Evolutionary conservation across 2,888 invertebrate species (phyloP), one percentile per base, ranked within the genome.

Genomic region (Nomada goodeniana): DNA sequence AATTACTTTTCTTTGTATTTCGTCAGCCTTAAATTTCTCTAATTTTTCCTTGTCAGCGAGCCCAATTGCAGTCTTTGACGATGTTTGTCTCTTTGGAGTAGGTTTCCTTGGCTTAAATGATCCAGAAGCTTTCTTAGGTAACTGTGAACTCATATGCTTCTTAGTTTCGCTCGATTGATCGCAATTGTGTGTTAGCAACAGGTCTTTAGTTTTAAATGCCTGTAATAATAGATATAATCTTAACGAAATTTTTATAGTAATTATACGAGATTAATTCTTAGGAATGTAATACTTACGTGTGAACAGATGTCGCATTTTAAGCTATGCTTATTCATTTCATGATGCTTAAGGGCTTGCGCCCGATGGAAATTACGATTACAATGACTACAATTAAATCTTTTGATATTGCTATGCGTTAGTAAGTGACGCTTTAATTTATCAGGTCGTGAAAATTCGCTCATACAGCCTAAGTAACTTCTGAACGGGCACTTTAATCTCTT

Each of bases 401-500:
- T 93, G 50, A 93, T 91, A 80, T 94, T 94, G 76, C 95, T 95
- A 90, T 96, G 96, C 53, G 95, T 95, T 79, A 95, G 94, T 36
- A 96, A 92, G 91, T 96, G 96, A 9, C 95, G 94, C 89, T 96
- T 96, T 44, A 96, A 91, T 92, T 95, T 95, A 90, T 95, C 96
- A 84, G 95, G 95, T 61, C 96, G 94, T 81, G 95, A 96, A 86
- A 96, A 96, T 90, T 96, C 96, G 91, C 95, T 96, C 80, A 93
- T 94, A 90, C 96, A 96, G 36, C 95, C 95, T 69, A 95, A 94
- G 63, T 95, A 94, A 26, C 95, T 94, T 87, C 94, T 95, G 88
- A 96, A 96, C 0, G 96, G 96, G 90, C 96, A 96, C 88, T 95
- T 95, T 70, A 95, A 95, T 87, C 95, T 94, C 89, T 96, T 96